A percentile compares a stretch with the other conserved stretches of the same genome.
These are phyloP conservation scores for Macroglossus sobrinus DNA, from an alignment of 2,113 vertebrate genomes.

Conservation along the genomic window DNA sequence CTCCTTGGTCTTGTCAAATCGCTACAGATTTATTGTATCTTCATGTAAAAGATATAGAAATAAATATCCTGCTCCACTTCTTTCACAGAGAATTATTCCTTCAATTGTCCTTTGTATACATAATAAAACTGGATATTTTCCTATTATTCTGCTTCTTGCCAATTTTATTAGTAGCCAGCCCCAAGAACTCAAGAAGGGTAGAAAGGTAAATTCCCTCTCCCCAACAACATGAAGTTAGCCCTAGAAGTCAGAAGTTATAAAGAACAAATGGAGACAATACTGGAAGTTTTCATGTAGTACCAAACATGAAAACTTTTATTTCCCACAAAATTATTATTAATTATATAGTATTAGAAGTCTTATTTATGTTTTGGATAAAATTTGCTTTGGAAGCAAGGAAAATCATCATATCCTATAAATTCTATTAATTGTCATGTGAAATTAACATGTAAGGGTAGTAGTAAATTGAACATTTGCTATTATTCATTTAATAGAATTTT, in stretches of 20 bases:
- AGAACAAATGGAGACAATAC: background rate
- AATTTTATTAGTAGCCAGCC: background rate
- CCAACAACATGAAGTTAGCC: background rate
- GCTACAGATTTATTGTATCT: background rate
- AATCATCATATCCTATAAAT: background rate
- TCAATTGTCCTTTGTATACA: background rate
- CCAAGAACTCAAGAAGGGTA: background rate
- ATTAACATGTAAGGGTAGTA: background rate
- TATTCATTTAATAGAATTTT: background rate
- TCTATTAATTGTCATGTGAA: background rate
- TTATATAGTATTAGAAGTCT: background rate
- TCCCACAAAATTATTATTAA: background rate
- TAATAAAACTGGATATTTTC: background rate
- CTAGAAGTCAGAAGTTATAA: background rate
- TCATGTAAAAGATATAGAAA: background rate
- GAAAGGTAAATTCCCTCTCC: background rate
- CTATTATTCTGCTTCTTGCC: background rate
- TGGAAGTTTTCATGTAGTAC: background rate
- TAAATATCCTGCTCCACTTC: background rate
- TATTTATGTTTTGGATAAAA: background rate
- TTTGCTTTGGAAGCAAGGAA: conserved; percentile 18
- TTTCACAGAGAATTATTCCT: background rate
- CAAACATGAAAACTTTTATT: background rate
- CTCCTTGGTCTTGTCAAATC: background rate
- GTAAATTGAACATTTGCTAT: background rate